Percentiles rank a stretch among this genome's conserved stretches.
phyloP scores from a whole-genome alignment of 2,888 invertebrate species.

The Priocnemis perturbator region DNA sequence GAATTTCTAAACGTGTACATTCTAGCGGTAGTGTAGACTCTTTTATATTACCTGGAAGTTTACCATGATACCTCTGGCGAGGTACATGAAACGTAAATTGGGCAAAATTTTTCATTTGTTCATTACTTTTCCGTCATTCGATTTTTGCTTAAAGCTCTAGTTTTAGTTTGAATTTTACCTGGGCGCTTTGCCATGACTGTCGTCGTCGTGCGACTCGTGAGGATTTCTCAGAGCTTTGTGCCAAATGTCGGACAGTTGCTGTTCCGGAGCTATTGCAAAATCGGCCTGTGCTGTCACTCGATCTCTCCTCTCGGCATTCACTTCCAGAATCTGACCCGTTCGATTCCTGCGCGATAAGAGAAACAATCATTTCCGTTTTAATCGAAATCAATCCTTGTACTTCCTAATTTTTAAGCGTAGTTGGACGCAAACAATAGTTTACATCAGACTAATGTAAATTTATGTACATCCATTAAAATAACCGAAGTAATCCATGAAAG shows the following conservation, averaged over 20 bases:
- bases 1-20: no score
- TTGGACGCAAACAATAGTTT: no score
- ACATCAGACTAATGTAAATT: no score
- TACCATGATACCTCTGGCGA: conserved; percentile 72
- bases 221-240: conserved; percentile 72
- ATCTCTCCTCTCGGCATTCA: conserved; percentile 73
- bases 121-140: no score
- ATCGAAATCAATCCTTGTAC: no score
- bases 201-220: conserved; percentile 52
- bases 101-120: no score
- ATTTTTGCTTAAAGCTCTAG: no score
- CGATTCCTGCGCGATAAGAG: conserved; percentile 54
- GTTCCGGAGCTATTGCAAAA: conserved; percentile 69
- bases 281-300: conserved; percentile 72
- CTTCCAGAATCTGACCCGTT: conserved; percentile 69
- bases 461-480: no score
- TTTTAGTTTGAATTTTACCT: conserved; percentile 52
- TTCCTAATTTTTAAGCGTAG: no score
- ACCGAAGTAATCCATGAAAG: no score
- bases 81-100: conserved; percentile 36
- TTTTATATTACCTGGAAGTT: conserved; percentile 71
- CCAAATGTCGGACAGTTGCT: conserved; percentile 73
- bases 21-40: conserved; percentile 33
- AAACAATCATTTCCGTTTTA: not conserved
- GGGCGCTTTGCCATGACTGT: conserved; percentile 52